Evolutionary conservation across 2,113 vertebrate species (phyloP).

Genomic region (Corapipo altera): DNA sequence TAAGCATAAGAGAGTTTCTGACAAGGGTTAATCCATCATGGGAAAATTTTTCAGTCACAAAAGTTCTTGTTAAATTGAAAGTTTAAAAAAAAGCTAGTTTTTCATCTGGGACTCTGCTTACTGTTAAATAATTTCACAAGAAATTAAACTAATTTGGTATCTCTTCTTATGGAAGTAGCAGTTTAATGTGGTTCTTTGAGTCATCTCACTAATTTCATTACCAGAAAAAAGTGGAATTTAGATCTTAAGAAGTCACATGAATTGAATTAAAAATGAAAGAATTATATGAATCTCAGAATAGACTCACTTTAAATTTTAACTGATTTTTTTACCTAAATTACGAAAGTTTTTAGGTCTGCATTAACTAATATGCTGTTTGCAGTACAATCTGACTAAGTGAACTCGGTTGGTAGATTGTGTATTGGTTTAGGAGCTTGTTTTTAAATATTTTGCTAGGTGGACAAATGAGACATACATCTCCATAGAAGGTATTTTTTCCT

Average conservation of each 20-base stretch:
- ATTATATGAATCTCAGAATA: neutral
- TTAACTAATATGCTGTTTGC: neutral
- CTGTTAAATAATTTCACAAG: neutral
- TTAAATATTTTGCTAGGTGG: neutral
- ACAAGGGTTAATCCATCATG: neutral
- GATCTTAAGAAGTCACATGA: neutral
- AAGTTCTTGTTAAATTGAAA: neutral
- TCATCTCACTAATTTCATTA: neutral
- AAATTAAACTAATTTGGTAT: neutral
- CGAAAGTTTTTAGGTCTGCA: neutral
- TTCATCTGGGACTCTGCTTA: neutral
- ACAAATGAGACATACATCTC: neutral
- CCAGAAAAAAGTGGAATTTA: neutral
- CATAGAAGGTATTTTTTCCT: neutral
- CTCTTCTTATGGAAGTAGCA: neutral
- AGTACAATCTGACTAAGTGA: neutral
- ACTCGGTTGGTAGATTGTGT: fast-evolving
- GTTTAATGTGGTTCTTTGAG: neutral
- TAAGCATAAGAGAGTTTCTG: neutral
- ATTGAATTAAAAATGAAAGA: neutral
- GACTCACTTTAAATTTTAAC: neutral
- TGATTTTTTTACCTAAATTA: neutral
- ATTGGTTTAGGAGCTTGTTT: neutral
- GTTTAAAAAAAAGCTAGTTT: neutral
- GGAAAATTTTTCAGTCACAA: neutral